Percentiles rank a stretch among this genome's conserved stretches.
Evolutionary conservation across 2,113 vertebrate species (phyloP).

Genomic region (Chamaea fasciata): DNA sequence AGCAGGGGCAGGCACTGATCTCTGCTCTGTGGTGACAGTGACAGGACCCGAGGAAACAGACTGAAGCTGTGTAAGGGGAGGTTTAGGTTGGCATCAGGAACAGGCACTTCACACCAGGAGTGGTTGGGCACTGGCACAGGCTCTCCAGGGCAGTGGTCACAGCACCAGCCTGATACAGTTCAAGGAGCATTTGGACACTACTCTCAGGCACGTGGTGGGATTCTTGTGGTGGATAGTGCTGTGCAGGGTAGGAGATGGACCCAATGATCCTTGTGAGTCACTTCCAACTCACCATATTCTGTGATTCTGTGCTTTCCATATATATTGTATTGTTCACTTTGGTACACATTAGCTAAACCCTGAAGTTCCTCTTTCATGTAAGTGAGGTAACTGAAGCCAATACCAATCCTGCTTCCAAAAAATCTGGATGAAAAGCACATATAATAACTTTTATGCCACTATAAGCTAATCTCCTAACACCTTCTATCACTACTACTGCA

Average conservation of each 20-base stretch:
- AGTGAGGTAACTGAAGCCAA: background rate
- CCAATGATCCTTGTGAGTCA: background rate
- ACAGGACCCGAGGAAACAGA: rapidly evolving
- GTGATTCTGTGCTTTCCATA: background rate
- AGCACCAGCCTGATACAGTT: background rate
- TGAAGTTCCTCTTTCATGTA: background rate
- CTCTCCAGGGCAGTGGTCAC: background rate
- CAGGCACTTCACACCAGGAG: background rate
- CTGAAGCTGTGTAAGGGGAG: background rate
- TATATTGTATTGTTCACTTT: background rate
- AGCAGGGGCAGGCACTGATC: background rate
- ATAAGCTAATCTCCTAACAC: background rate
- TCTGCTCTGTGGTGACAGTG: background rate
- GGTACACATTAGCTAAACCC: background rate
- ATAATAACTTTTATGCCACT: background rate
- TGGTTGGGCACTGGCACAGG: background rate
- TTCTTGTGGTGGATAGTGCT: background rate
- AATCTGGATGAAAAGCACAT: background rate
- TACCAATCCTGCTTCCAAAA: background rate
- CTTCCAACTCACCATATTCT: background rate
- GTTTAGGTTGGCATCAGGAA: background rate
- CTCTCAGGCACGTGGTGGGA: background rate
- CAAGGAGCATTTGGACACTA: background rate
- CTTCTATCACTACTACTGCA: background rate
- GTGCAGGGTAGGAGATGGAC: background rate